A percentile compares a stretch with the other conserved stretches of the same genome.
Conservation (phyloP, 2,888 invertebrate species). For the Lomographa bimaculata region DNA sequence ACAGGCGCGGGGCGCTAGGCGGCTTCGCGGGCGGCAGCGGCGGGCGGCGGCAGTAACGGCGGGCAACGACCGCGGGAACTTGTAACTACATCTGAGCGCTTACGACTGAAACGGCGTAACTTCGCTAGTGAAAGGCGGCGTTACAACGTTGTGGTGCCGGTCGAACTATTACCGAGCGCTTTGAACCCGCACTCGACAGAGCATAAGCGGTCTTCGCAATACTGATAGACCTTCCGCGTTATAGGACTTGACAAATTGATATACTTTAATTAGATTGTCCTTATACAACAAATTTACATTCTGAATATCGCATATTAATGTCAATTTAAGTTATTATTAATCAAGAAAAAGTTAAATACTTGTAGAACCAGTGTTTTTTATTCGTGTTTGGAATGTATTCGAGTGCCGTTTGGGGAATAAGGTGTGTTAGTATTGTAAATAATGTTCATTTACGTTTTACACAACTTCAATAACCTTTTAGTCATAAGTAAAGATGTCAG, state of each 20-base stretch:
- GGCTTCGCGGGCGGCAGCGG: conserved; percentile 18
- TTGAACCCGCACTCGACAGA: conserved; percentile 64
- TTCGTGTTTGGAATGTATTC: too few species aligned
- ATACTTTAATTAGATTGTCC: too few species aligned
- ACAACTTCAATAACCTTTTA: too few species aligned
- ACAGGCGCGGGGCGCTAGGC: conserved; percentile 34
- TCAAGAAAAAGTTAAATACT: too few species aligned
- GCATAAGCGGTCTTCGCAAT: conserved; percentile 60
- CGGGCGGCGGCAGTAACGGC: conserved; percentile 36
- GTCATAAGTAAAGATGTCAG: too few species aligned
- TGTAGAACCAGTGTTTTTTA: too few species aligned
- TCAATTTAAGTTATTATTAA: too few species aligned
- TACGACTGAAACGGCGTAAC: conserved; percentile 59
- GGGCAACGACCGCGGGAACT: conserved; percentile 82
- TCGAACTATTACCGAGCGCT: conserved; percentile 53
- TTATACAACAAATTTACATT: too few species aligned
- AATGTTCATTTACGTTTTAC: too few species aligned
- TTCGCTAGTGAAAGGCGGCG: conserved; percentile 34
- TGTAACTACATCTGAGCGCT: conserved; percentile 76
- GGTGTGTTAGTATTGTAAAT: too few species aligned
- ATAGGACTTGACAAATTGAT: conserved; percentile 30
- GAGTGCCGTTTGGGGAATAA: too few species aligned
- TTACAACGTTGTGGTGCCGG: conserved; percentile 48
- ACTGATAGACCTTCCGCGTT: conserved; percentile 63
- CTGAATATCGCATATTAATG: too few species aligned